Base-by-base conservation (phyloP, 2,113 vertebrate species). In the Speoplatyrhinus poulsoni region DNA sequence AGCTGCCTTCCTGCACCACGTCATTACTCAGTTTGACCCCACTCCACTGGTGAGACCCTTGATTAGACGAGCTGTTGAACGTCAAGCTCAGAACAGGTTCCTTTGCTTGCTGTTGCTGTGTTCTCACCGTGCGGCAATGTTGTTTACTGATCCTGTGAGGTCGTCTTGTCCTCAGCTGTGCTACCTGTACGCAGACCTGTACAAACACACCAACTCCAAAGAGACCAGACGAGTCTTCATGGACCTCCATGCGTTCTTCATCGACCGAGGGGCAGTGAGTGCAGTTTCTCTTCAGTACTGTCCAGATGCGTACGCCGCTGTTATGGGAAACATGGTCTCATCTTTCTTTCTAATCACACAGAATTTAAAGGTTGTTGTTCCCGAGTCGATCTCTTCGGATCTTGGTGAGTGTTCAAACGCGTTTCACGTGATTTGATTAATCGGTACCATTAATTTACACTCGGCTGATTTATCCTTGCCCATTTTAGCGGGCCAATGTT, bases 121-220 rank as follows among this genome's bases (percentile, higher is more conserved):
- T 59, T 26, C 26, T 26, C n/a, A 46, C 15, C 9, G 12, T 9
- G n/a, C 56, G 36, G 41, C 50, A 11, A 10, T 63, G 4, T 33
- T 62, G 9, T 62, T 9, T 8, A 60, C 61, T 32, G 0, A 12
- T 62, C 6, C 11, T 76, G 0, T 75, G 12, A 12, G 19, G 17
- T 32, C 36, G 1, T 41, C 36, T 41, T 41, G 12, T 69, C 36
- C 62, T 32, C 66, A 98, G 98, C 87, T 98, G 84, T 98, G 98
- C 93, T 99, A 99, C 89, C 95, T 99, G 87, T 95, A 96, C 52
- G 92, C 95, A 77, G 98, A 99, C 90, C 78, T 98, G 68, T 99
- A 96, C 87, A 98, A 98, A 73, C 96, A 98, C 81, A 96, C 94
- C 84, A 99, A 96, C 91, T 94, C 98, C 90, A 99, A 98, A 95